Evolutionary conservation across 2,888 invertebrate species (phyloP), one percentile per base, ranked within the genome.

Genomic region (Rambutsinella grinnellia): DNA sequence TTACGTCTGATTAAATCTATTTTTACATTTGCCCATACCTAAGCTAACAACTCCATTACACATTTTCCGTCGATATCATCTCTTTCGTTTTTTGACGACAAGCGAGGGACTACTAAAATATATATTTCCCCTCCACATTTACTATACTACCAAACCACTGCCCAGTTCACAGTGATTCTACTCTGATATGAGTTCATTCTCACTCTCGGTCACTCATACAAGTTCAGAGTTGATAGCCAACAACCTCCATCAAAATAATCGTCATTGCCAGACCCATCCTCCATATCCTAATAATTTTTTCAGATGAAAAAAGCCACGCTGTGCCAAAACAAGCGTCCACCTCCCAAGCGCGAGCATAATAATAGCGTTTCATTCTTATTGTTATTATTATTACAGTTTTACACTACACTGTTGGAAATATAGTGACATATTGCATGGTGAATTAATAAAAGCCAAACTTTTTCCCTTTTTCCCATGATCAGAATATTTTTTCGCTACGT

Each of bases 401-500:
- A 54, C 36, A 57, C 27, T 36, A 5, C 36, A 57, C 21, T 27
- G 17, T 51, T 51, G 61, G 69, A 46, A 19, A 44, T 23, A 27
- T 23, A 28, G 36, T 17, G 1, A 19, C 3, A 57, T 57, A 28
- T 28, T 8, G 54, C 24, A 23, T 6, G 23, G 24, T n/a, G 17
- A 49, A 60, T 58, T 51, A 57, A 70, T 70, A 63, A 63, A 70
- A 62, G 47, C 47, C 53, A 60, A 62, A 70, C 56, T 61, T 21
- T 51, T 69, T 61, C 61, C 61, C 53, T 61, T 69, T 69, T 65
- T 69, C 69, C 69, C 69, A 69, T 69, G 65, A 51, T 53, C 54
- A 15, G 47, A 47, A 44, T 49, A 49, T 26, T 65, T 65, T n/a
- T 53, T 19, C 13, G 61, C 61, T 61, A 3, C 17, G 8, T 2